Evolutionary conservation across 2,797 vertebrate species (phyloP).

Genomic region (Acipenser ruthenus): DNA sequence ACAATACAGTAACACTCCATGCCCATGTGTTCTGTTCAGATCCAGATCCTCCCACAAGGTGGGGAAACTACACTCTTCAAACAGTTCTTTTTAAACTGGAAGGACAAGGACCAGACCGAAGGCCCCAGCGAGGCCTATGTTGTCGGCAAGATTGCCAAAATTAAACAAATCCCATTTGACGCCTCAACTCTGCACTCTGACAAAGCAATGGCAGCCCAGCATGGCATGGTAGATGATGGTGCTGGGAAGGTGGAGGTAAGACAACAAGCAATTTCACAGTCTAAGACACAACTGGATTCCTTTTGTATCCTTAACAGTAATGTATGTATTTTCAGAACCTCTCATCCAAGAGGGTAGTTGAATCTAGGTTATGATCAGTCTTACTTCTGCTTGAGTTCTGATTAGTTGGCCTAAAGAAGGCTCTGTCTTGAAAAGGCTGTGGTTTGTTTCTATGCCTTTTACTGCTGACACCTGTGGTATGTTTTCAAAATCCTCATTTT

Average conservation of each 20-base stretch:
- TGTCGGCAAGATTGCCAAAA: constrained; percentile 41
- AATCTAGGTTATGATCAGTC: too few relatives aligned
- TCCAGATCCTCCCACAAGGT: constrained; percentile 47
- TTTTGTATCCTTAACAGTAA: too few relatives aligned
- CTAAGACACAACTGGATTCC: neutral
- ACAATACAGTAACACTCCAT: constrained; percentile 1
- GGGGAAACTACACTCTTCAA: constrained; percentile 55
- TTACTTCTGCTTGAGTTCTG: too few relatives aligned
- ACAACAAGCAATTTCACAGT: neutral
- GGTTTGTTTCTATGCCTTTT: too few relatives aligned
- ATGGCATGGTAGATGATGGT: constrained; percentile 50
- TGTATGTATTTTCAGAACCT: too few relatives aligned
- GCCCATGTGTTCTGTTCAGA: constrained; percentile 23
- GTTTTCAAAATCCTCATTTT: too few relatives aligned
- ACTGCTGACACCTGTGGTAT: too few relatives aligned
- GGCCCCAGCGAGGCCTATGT: constrained; percentile 42
- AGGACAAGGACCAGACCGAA: constrained; percentile 33
- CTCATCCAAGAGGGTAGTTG: too few relatives aligned
- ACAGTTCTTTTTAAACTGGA: constrained; percentile 56
- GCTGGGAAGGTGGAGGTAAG: constrained; percentile 48
- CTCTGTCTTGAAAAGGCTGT: too few relatives aligned
- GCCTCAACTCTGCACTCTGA: constrained; percentile 39
- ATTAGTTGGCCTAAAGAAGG: too few relatives aligned
- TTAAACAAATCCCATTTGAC: constrained; percentile 52
- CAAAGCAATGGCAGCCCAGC: constrained; percentile 50